These are phyloP conservation scores for Phortica magna DNA, from an alignment of 2,888 invertebrate species.

Conservation along the genomic window DNA sequence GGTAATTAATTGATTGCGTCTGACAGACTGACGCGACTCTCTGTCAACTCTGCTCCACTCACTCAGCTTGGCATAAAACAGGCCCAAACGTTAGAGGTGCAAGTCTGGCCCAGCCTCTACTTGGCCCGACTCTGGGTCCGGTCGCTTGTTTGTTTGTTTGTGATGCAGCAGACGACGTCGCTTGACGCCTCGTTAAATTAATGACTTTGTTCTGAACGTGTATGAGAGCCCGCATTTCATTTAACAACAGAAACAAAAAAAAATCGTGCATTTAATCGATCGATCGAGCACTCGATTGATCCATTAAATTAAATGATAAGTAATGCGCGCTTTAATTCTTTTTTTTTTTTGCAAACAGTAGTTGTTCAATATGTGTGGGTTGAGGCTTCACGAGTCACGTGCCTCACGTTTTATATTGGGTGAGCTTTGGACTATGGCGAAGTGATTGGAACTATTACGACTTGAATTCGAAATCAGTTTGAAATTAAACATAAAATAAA, in stretches of 20 bases:
- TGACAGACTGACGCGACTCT: background rate
- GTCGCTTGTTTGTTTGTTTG: background rate
- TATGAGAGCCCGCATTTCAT: constrained; percentile 25
- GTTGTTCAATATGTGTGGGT: background rate
- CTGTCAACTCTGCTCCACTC: background rate
- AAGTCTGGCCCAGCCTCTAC: too few species aligned
- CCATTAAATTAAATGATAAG: constrained; percentile 28
- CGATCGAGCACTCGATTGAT: constrained; percentile 13
- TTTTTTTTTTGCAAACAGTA: constrained; percentile 9
- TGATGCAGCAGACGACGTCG: constrained; percentile 12
- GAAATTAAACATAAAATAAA: too few species aligned
- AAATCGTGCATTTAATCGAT: constrained; percentile 1
- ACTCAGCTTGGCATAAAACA: background rate
- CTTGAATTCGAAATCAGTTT: too few species aligned
- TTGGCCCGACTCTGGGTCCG: background rate
- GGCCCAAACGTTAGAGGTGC: background rate
- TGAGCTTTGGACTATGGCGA: too few species aligned
- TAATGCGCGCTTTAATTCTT: constrained; percentile 16
- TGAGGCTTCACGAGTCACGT: background rate
- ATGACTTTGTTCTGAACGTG: constrained; percentile 16
- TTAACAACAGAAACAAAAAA: background rate
- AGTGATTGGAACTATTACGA: too few species aligned
- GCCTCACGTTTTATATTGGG: background rate
- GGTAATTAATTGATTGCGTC: constrained; percentile 31
- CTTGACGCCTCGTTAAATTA: constrained; percentile 16